Evolutionary conservation across 2,797 vertebrate species (phyloP).

Genomic region (Neosalanx taihuensis): DNA sequence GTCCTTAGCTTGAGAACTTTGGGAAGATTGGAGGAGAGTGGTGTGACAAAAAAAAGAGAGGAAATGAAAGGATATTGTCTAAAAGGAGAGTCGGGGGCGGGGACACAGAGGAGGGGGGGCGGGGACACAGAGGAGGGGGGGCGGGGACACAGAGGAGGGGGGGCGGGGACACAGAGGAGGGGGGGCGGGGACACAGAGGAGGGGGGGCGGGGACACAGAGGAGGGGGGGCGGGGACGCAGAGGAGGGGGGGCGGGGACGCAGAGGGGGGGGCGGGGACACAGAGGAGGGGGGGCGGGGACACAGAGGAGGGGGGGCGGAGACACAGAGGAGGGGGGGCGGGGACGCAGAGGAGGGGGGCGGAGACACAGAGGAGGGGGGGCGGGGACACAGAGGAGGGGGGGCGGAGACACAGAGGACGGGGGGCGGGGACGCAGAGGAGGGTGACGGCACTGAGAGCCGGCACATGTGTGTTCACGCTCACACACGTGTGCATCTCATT

Average conservation of each 20-base stretch:
- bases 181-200: too few relatives aligned
- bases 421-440: constrained; percentile 5
- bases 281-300: not conserved
- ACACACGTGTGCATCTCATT: not conserved
- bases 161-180: too few relatives aligned
- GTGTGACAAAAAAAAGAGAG: not conserved
- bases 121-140: too few relatives aligned
- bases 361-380: constrained; percentile 8
- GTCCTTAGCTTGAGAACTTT: constrained; percentile 25
- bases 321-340: constrained; percentile 11
- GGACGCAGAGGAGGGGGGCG: constrained; percentile 4
- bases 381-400: constrained; percentile 8
- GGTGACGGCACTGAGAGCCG: not conserved
- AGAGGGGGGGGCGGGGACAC: too few relatives aligned
- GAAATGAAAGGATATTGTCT: not conserved
- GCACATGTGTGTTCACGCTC: not conserved
- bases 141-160: too few relatives aligned
- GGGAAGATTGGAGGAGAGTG: constrained; percentile 39
- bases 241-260: too few relatives aligned
- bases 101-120: not conserved
- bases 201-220: too few relatives aligned
- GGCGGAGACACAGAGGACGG: too few relatives aligned
- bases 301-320: constrained; percentile 14
- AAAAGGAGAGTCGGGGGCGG: not conserved
- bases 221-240: too few relatives aligned